phyloP scores from a whole-genome alignment of 2,797 vertebrate genomes.

The Chaetodon trifasciatus region DNA sequence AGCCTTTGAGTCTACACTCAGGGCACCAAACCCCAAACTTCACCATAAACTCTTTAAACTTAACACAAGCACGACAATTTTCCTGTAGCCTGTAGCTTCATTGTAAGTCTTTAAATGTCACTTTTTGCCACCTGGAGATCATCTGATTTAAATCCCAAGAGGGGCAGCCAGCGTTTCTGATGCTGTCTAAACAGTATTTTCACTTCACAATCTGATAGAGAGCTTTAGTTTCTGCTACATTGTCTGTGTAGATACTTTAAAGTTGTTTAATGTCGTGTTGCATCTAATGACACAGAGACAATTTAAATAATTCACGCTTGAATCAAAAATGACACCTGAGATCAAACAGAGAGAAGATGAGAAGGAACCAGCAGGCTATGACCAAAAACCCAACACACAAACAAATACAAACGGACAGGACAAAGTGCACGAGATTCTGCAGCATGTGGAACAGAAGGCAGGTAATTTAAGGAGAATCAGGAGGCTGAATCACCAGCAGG shows the following conservation, averaged over 20 bases:
- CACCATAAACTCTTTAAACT: neutral
- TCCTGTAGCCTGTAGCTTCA: too few relatives aligned
- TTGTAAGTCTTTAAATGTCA: neutral
- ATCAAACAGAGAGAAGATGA: neutral
- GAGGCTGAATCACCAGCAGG: conserved; percentile 30
- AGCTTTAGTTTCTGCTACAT: neutral
- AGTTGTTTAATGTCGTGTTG: neutral
- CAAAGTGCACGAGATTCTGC: neutral
- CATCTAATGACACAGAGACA: neutral
- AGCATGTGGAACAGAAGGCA: conserved; percentile 3
- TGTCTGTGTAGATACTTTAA: neutral
- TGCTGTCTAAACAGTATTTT: neutral
- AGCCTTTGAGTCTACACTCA: neutral
- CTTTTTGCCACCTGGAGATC: neutral
- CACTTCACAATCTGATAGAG: neutral
- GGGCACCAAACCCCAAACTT: neutral
- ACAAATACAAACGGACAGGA: neutral
- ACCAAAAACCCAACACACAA: neutral
- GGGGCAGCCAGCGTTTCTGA: neutral
- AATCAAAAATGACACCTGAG: neutral
- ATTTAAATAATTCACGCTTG: neutral
- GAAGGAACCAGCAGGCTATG: conserved; percentile 1
- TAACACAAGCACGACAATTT: too few relatives aligned
- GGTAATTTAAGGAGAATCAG: conserved; percentile 12
- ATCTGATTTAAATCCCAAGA: neutral